Conservation (phyloP, 2,888 invertebrate genomes). For the Tethea ocularis region DNA sequence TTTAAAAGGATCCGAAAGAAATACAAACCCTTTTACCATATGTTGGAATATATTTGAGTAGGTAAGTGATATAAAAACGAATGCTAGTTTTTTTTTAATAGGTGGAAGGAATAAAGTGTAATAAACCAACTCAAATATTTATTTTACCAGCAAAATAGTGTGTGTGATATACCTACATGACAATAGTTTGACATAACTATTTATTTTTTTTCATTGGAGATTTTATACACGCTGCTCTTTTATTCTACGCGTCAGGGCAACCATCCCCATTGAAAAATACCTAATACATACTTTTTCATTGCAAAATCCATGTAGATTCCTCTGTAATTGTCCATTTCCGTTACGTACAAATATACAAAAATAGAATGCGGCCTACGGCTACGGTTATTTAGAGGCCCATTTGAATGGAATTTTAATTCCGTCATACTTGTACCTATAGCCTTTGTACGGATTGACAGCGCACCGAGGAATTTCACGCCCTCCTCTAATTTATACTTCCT, state of each 20-base stretch:
- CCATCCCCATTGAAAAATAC: background rate
- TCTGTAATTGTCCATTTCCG: background rate
- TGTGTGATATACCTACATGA: no score
- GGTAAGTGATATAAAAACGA: background rate
- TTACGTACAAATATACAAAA: slow-evolving; percentile 4
- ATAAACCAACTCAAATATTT: no score
- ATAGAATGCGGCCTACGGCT: slow-evolving; percentile 7
- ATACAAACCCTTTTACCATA: slow-evolving; percentile 11
- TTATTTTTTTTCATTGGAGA: background rate
- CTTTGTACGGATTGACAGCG: slow-evolving; percentile 60
- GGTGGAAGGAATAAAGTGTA: background rate
- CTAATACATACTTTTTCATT: background rate
- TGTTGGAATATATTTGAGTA: slow-evolving; percentile 7
- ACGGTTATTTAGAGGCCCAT: slow-evolving; percentile 29
- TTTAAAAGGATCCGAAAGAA: slow-evolving; percentile 37
- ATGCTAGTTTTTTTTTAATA: background rate
- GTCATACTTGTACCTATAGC: slow-evolving; percentile 45
- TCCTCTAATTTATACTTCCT: slow-evolving; percentile 74
- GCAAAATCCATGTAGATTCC: background rate
- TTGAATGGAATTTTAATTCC: slow-evolving; percentile 65
- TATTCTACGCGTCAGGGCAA: background rate
- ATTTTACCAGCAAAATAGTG: no score
- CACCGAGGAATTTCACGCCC: slow-evolving; percentile 71
- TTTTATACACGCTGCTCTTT: background rate
- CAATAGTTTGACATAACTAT: background rate